These are phyloP conservation scores for Athrips mouffetella DNA, from an alignment of 2,888 invertebrate species.

Conservation along the genomic window DNA sequence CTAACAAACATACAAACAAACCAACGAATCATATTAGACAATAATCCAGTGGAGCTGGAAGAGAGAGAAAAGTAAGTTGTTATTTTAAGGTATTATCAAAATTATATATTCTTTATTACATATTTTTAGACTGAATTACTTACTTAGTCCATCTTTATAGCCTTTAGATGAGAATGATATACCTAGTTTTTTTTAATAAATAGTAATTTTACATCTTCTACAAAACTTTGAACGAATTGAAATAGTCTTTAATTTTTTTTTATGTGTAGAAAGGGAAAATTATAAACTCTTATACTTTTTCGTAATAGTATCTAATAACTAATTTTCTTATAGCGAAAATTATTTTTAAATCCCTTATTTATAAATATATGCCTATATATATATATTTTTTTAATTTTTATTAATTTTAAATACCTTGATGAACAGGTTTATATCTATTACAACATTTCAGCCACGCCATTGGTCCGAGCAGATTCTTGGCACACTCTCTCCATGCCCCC, in stretches of 20 bases:
- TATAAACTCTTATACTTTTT: too few species aligned
- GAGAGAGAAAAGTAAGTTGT: slow-evolving; percentile 91
- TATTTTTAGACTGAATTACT: too few species aligned
- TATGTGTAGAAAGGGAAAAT: too few species aligned
- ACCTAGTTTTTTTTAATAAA: too few species aligned
- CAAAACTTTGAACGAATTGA: too few species aligned
- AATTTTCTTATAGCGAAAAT: too few species aligned
- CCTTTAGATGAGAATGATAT: slow-evolving; percentile 20
- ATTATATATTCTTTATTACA: too few species aligned
- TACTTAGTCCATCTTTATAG: too few species aligned
- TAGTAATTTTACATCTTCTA: too few species aligned
- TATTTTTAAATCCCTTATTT: too few species aligned
- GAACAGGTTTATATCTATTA: slow-evolving; percentile 8
- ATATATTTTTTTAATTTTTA: slow-evolving; percentile 1
- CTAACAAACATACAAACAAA: slow-evolving; percentile 50
- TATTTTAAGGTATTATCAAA: slow-evolving; percentile 23
- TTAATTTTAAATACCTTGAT: not conserved
- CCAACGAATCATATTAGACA: slow-evolving; percentile 76
- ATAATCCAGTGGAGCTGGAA: slow-evolving; percentile 88
- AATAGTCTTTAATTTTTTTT: too few species aligned
- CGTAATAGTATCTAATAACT: too few species aligned
- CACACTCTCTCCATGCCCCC: slow-evolving; percentile 74
- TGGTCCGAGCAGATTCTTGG: slow-evolving; percentile 78
- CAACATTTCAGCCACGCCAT: slow-evolving; percentile 66
- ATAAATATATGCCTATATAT: not conserved